Base-by-base conservation (phyloP, 2,888 invertebrate species). In the Halictus quadricinctus region DNA sequence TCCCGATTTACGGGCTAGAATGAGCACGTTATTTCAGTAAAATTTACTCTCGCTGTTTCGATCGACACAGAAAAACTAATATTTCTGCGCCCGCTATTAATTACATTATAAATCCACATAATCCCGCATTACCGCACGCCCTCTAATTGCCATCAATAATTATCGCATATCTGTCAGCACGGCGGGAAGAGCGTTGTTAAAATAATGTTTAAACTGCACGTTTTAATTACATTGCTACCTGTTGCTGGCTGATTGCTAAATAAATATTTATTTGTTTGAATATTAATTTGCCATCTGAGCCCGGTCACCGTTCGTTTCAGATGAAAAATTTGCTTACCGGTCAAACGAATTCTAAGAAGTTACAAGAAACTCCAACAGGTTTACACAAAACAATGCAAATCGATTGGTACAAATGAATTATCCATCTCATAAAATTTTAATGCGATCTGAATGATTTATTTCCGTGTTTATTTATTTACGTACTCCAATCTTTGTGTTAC, bases 61-160 rank as follows among this genome's bases (percentile, higher is more conserved):
- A 84, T 82, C 81, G 83, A 78, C 86, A 74, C 86, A 88, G 90
- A 88, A 90, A 90, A 90, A 88, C 90, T 87, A 87, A 90, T 90
- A 90, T 88, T 87, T 88, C 87, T 88, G 86, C 83, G 66, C 58
- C 81, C 41, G 87, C 84, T 90, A 90, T 90, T 88, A 87, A 90
- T 88, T 90, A 90, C 88, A 89, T 90, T 90, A 89, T 90, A 90
- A 90, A 90, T 90, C 90, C 90, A 81, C 88, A 88, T 86, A 89
- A 87, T 87, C 86, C 90, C 81, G 79, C 86, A 90, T 88, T 85
- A 88, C 87, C 87, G 88, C 87, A 77, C 86, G 83, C 83, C 54
- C 90, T 88, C 89, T 89, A 89, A 90, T 90, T 90, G 89, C 87
- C 90, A 90, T 90, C 90, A 90, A 90, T 90, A 90, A 90, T 90